Evolutionary conservation across 2,797 vertebrate genomes (phyloP), one percentile per base, ranked within the genome.

Genomic region (Myiothlypis chrysogaster): DNA sequence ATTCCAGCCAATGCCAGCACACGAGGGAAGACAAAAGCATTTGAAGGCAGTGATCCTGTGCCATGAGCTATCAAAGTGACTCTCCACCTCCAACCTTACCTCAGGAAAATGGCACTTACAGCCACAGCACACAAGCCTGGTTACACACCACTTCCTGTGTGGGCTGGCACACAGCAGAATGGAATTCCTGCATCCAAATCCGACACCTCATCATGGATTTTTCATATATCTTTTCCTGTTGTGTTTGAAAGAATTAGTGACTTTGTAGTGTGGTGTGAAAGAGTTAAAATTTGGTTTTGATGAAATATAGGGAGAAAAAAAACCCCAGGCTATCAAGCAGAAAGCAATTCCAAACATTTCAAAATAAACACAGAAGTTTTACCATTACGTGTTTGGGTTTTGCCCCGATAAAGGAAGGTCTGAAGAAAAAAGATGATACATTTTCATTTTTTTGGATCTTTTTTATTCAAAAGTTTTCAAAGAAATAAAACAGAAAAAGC

Each of bases 401-500:
- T 28, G 10, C 61, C 43, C 34, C 30, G 44, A 0, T 34, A 75
- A 82, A 78, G 43, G 39, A 30, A 10, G 46, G 71, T 96, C 85
- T 80, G 69, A 96, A 97, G 90, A 95, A 96, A 93, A 94, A 96
- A 90, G 88, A 95, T 52, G 0, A 76, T 41, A 39, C 89, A 61
- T 91, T 97, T 98, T 98, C 37, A 23, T 97, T 98, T 93, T 90
- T 96, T 97, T 97, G 39, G 73, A 98, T 97, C 93, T 98, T 99
- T 98, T 98, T 99, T 99, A 99, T 99, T 99, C 98, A 99, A 99
- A 99, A 98, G 98, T 98, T 98, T 97, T 98, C 98, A 98, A 99
- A 99, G 98, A 99, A 99, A 98, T 98, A 96, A 98, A 98, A 99
- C 98, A 99, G 98, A 98, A 98, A 98, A 99, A 98, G 98, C 98